These are phyloP conservation scores for Drosophila cognata DNA, from an alignment of 2,888 invertebrate species.

Conservation along the genomic window DNA sequence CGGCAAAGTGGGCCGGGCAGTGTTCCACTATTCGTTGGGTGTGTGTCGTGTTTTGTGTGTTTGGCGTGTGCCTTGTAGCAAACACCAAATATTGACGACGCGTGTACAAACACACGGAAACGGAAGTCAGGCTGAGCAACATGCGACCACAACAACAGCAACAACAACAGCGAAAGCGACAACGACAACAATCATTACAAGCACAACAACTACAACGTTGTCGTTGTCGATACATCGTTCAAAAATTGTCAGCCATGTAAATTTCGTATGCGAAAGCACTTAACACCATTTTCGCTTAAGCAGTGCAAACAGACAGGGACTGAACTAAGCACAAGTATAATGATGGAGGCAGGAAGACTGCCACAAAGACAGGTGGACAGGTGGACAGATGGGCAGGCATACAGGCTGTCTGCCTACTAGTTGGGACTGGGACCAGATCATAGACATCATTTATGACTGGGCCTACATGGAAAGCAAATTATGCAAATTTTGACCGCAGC, in stretches of 20 bases:
- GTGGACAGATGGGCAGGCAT: constrained; percentile 12
- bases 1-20: constrained; percentile 40
- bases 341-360: constrained; percentile 18
- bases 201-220: constrained; percentile 33
- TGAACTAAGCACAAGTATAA: constrained; percentile 50
- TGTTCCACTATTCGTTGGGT: constrained; percentile 3
- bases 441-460: constrained; percentile 69
- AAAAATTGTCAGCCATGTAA: constrained; percentile 78
- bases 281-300: constrained; percentile 81
- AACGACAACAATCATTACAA: constrained; percentile 41
- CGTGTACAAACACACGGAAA: constrained; percentile 71
- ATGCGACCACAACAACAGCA: constrained; percentile 66
- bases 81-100: constrained; percentile 77
- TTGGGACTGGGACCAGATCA: constrained; percentile 40
- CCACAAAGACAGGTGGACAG: constrained; percentile 4
- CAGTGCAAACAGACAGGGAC: constrained; percentile 68
- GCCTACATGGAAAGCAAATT: constrained; percentile 77
- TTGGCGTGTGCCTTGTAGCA: constrained; percentile 69
- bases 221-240: constrained; percentile 71
- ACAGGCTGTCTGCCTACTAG: not conserved
- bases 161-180: constrained; percentile 21
- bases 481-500: constrained; percentile 73
- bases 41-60: constrained; percentile 34
- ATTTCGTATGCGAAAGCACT: constrained; percentile 81
- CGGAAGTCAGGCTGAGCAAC: constrained; percentile 75